These are phyloP conservation scores for Bufo gargarizans DNA, from an alignment of 2,113 vertebrate genomes.

Conservation along the genomic window DNA sequence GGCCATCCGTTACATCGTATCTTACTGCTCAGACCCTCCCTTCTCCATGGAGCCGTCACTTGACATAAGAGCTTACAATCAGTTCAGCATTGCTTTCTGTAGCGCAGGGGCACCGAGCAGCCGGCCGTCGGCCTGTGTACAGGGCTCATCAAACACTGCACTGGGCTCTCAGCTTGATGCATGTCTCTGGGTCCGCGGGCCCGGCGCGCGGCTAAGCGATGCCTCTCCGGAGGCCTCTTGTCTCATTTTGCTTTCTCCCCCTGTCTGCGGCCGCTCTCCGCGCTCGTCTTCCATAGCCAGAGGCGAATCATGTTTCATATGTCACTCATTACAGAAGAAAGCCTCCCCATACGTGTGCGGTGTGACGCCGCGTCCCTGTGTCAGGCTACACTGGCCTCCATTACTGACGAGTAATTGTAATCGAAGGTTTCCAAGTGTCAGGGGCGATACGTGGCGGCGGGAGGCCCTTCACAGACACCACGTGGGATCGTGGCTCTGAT, in stretches of 20 bases:
- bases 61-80: too few species aligned
- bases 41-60: too few species aligned
- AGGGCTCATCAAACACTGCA: constrained; percentile 14
- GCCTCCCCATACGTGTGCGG: neutral
- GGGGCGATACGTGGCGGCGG: neutral
- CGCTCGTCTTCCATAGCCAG: constrained; percentile 13
- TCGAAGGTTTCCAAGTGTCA: neutral
- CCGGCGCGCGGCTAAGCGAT: neutral
- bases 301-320: constrained; percentile 29
- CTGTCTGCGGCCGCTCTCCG: neutral
- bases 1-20: too few species aligned
- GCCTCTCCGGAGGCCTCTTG: neutral
- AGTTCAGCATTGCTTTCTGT: too few species aligned
- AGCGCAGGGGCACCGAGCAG: neutral
- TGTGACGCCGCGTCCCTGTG: neutral
- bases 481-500: too few species aligned
- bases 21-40: too few species aligned
- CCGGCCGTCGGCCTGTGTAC: neutral
- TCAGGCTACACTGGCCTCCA: neutral
- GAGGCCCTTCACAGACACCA: too few species aligned
- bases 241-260: constrained; percentile 5
- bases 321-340: constrained; percentile 23
- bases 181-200: neutral
- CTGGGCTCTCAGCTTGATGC: constrained; percentile 4
- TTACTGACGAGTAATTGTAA: neutral